Base-by-base conservation (phyloP, 2,797 vertebrate species). In the Scolopax bukidnonensis region DNA sequence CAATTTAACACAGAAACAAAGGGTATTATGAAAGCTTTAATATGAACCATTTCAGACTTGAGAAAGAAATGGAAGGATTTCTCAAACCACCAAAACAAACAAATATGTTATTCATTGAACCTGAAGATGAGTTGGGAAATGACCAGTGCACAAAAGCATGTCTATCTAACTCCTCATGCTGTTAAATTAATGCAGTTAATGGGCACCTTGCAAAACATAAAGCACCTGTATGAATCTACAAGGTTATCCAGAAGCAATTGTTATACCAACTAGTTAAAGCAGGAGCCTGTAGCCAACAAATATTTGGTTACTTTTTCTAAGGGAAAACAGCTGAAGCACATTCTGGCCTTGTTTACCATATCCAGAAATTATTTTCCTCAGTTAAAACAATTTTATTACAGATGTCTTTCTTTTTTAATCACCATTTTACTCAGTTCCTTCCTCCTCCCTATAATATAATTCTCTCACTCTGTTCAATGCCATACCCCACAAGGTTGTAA, bases 1-100 rank as follows among this genome's bases (percentile, higher is more conserved):
- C 97, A 96, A 89, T 98, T 98, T 98, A 98, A 98, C 96, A 98
- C 95, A 97, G 95, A 98, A 98, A 98, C 97, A 97, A 97, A 97
- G 97, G 93, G 96, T 97, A 98, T 98, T 98, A 98, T 94, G 97
- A 98, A 97, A 98, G 95, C 95, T 97, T 97, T 97, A 97, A 98
- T 96, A 96, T 38, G 77, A 98, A 97, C 75, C 87, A 96, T 97
- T 98, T 97, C 93, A 97, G 96, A 97, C 94, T 94, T 47, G 75
- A 96, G 96, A 97, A 97, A 97, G 93, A 94, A 90, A 87, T 96
- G 88, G 64, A 93, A 93, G 75, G 56, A 71, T 96, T 95, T 95
- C 84, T 92, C 68, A 93, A 96, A 85, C 45, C 80, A 92, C 74
- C 57, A 97, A 96, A 96, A 77, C 56, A 96, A 96, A 97, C 70